Evolutionary conservation across 2,888 invertebrate species (phyloP).

Genomic region (Ceratothoa steindachneri): DNA sequence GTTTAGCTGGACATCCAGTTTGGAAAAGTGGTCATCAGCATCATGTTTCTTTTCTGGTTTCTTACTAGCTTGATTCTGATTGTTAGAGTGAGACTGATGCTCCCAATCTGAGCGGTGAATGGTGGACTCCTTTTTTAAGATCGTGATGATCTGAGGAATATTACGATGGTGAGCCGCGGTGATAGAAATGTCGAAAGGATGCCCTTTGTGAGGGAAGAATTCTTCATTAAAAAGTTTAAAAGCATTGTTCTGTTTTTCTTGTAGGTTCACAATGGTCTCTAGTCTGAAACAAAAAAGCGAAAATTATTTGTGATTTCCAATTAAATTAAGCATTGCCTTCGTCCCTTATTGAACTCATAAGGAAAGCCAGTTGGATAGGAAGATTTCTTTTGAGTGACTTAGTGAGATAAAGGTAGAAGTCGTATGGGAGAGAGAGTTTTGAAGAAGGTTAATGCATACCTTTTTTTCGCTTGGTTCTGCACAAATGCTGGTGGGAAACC

Average conservation of each 20-base stretch:
- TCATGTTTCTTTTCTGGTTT: not conserved
- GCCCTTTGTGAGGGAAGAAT: not conserved
- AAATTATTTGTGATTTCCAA: no score
- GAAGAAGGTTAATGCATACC: no score
- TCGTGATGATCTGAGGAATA: not conserved
- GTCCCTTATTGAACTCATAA: no score
- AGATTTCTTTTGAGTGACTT: no score
- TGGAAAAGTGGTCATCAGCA: not conserved
- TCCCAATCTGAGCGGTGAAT: not conserved
- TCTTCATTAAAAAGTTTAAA: not conserved
- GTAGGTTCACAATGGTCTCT: not conserved
- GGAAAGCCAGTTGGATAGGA: no score
- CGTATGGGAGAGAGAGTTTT: no score
- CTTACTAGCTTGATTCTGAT: not conserved
- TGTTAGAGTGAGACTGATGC: not conserved
- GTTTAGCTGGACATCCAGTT: not conserved
- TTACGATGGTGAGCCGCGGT: not conserved
- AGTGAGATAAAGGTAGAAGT: no score
- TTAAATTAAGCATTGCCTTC: no score
- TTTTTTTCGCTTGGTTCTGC: not conserved
- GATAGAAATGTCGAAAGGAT: not conserved
- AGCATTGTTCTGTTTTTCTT: not conserved
- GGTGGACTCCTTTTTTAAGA: not conserved
- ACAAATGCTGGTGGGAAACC: not conserved
- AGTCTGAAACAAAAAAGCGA: not conserved